Evolutionary conservation across 1,140 invertebrate species (phyloP).

Genomic region (Pogonomyrmex barbatus): DNA sequence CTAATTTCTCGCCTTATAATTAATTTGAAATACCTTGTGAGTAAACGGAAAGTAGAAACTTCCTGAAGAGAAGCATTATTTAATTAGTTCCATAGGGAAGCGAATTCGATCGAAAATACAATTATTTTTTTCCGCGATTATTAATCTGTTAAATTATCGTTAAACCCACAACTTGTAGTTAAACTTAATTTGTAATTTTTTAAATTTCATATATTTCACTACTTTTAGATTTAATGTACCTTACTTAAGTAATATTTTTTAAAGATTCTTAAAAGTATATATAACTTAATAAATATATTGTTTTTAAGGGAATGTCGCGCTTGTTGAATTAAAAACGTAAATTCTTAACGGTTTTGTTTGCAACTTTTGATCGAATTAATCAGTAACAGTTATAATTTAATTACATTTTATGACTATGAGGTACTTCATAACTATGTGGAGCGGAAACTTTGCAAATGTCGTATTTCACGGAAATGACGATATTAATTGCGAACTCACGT

Average conservation of each 20-base stretch:
- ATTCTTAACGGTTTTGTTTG: not conserved
- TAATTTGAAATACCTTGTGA: slow-evolving; percentile 30
- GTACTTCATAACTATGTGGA: slow-evolving; percentile 2
- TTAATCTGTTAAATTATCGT: not conserved
- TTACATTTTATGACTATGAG: slow-evolving; percentile 18
- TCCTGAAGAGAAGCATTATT: slow-evolving; percentile 15
- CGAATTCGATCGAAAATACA: slow-evolving; percentile 13
- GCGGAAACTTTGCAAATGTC: slow-evolving; percentile 36
- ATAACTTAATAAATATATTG: not conserved
- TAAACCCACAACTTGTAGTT: not conserved
- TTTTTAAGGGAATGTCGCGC: not conserved
- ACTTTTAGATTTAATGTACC: not conserved
- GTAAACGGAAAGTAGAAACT: slow-evolving; percentile 36
- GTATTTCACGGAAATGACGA: slow-evolving; percentile 20
- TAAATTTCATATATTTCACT: not conserved
- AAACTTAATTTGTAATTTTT: not conserved
- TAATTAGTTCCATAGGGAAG: slow-evolving; percentile 34
- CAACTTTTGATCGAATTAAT: slow-evolving; percentile 31
- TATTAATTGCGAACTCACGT: slow-evolving; percentile 27
- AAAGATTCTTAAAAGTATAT: not conserved
- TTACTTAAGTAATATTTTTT: not conserved
- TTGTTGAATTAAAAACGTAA: not conserved
- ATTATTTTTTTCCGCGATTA: slow-evolving; percentile 5
- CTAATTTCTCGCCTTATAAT: slow-evolving; percentile 40
- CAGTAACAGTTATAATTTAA: not conserved